Evolutionary conservation across 1,140 invertebrate species (phyloP), one percentile per base, ranked within the genome.

Genomic region (Drosophila lacertosa): DNA sequence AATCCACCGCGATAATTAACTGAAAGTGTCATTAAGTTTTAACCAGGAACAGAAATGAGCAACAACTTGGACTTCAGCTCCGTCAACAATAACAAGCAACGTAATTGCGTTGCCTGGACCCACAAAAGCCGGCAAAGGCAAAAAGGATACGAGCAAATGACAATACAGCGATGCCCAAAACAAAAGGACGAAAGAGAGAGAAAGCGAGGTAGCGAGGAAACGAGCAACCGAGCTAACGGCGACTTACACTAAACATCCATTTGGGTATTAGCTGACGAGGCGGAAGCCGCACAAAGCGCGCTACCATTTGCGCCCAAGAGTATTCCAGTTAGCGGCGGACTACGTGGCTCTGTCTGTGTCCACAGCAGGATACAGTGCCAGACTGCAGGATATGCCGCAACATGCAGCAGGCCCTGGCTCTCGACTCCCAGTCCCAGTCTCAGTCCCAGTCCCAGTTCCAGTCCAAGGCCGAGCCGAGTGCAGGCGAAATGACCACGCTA

Each of bases 21-120:
- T 88, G 65, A 89, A 88, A 88, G 82, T 88, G 82, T 82, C 82
- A 88, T 88, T 88, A 88, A 89, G 82, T 88, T 88, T 88, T 88
- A 88, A 88, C 66, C 82, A 81, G 74, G 78, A 78, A 64, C 77
- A 75, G 77, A 78, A 78, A 69, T 88, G 81, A 88, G 77, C 83
- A 81, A 78, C 82, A 78, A 78, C 77, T 60, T 50, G 48, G 50
- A 57, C 42, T 58, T 44, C 64, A 57, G 70, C 71, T 88, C 62
- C 80, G 74, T 86, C 82, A 86, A 86, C 82, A 88, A 88, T 89
- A 82, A 88, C 82, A 88, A 81, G 77, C 63, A 45, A 68, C 78
- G 70, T 88, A 88, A 88, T 88, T 88, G 81, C 71, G 67, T 50
- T 40, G 63, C 63, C 44, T 24, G 50, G 39, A n/a, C 24, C 63